A percentile compares a stretch with the other conserved stretches of the same genome.
Conservation (phyloP, 2,797 vertebrate genomes). For the Cuculus canorus region DNA sequence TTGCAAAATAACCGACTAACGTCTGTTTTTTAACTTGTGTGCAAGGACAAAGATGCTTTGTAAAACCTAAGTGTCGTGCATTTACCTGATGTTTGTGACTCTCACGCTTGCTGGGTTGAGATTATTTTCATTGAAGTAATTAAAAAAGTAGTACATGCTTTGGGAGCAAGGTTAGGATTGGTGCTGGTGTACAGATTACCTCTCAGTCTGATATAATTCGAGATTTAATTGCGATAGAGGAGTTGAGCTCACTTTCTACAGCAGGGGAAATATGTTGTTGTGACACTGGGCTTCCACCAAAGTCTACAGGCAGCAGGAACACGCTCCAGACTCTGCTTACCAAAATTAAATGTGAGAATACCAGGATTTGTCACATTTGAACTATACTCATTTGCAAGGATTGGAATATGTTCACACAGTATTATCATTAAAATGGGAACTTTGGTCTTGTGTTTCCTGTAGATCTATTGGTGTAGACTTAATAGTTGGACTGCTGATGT, state of each 20-base stretch:
- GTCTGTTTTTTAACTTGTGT: not conserved
- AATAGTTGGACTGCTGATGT: not conserved
- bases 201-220: not conserved
- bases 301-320: not conserved
- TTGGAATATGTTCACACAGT: not conserved
- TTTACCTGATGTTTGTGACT: not conserved
- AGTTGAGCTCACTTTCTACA: not conserved
- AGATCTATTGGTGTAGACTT: not conserved
- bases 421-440: not conserved
- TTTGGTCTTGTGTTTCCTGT: not conserved
- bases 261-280: not conserved
- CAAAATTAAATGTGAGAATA: not conserved
- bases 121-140: not conserved
- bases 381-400: not conserved
- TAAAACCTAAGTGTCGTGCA: not conserved
- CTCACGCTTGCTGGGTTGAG: not conserved
- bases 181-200: not conserved
- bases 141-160: not conserved
- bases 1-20: conserved; percentile 2
- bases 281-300: not conserved
- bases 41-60: not conserved
- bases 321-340: not conserved
- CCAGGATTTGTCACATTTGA: not conserved
- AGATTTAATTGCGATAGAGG: not conserved
- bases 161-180: not conserved